Base-by-base conservation (phyloP, 2,888 invertebrate genomes). In the Acleris sparsana region DNA sequence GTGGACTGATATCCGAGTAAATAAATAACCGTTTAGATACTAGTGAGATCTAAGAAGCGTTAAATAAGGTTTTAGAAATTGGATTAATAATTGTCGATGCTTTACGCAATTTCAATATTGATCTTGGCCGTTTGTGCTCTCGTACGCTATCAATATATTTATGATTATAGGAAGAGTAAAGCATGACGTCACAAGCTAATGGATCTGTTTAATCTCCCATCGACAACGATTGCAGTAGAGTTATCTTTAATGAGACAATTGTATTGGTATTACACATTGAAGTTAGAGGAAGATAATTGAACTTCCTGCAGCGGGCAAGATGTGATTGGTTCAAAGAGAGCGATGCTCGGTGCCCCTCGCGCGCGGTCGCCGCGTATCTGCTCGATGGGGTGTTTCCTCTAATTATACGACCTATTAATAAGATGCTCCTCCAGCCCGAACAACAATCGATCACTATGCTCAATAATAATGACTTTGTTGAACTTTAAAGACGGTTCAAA, bases 401-500 rank as follows among this genome's bases (percentile, higher is more conserved):
- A 90, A 92, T 92, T 92, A 91, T 86, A 86, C 83, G 84, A 81
- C 80, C 89, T 89, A 91, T 91, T 92, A 91, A 90, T 90, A 90
- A 86, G 84, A 84, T 75, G 76, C 76, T 75, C 67, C 62, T 62
- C 69, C 69, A 70, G 72, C 70, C 72, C 72, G 71, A 69, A 71
- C 63, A 76, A 87, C 85, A 88, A 89, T 87, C 84, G 83, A 86
- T 86, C 82, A 79, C 79, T 79, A 77, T 82, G 71, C 75, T 73
- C 77, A 71, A 65, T 68, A 62, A 78, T 85, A 86, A 81, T 85
- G 78, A 75, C 75, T 76, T 74, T 73, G 74, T 80, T 80, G 78
- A 77, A 75, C 66, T 66, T 62, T 62, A 66, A 66, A 66, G 66
- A 66, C 66, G 77, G 70, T 76, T 76, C 75, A 72, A 71, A 72